Conservation (phyloP, 2,113 vertebrate genomes). For the Petrocephalus zakoni region DNA sequence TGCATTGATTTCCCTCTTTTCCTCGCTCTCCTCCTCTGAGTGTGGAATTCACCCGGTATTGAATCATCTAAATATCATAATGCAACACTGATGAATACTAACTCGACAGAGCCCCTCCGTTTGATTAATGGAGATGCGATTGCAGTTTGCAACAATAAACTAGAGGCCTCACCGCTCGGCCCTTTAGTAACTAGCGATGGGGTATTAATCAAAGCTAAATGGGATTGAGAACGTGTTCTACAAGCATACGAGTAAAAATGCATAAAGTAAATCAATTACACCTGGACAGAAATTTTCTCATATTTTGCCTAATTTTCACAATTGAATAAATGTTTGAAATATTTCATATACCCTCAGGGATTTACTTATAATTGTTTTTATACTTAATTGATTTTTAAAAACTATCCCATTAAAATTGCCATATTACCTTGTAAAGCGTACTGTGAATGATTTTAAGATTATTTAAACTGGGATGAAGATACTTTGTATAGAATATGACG, state of each 20-base stretch:
- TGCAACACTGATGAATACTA: conserved; percentile 53
- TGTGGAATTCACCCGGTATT: conserved; percentile 31
- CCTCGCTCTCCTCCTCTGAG: conserved; percentile 18
- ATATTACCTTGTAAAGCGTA: background rate
- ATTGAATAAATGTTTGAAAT: background rate
- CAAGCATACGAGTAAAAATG: background rate
- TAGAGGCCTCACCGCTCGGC: conserved; percentile 32
- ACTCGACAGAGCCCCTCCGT: conserved; percentile 47
- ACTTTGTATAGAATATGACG: background rate
- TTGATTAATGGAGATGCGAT: conserved; percentile 56
- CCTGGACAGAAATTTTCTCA: background rate
- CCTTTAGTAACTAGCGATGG: conserved; percentile 43
- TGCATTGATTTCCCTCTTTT: conserved; percentile 46
- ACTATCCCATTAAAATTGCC: background rate
- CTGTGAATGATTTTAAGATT: background rate
- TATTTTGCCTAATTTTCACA: background rate
- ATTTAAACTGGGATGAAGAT: background rate
- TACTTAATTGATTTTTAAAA: background rate
- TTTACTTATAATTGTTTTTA: background rate
- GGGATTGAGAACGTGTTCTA: conserved; percentile 3
- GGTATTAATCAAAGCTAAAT: conserved; percentile 48
- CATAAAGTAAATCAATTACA: background rate
- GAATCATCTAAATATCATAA: conserved; percentile 57
- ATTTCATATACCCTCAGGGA: background rate
- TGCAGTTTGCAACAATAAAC: conserved; percentile 43